These are phyloP conservation scores for Smithornis capensis DNA, from an alignment of 2,113 vertebrate genomes.

Conservation along the genomic window DNA sequence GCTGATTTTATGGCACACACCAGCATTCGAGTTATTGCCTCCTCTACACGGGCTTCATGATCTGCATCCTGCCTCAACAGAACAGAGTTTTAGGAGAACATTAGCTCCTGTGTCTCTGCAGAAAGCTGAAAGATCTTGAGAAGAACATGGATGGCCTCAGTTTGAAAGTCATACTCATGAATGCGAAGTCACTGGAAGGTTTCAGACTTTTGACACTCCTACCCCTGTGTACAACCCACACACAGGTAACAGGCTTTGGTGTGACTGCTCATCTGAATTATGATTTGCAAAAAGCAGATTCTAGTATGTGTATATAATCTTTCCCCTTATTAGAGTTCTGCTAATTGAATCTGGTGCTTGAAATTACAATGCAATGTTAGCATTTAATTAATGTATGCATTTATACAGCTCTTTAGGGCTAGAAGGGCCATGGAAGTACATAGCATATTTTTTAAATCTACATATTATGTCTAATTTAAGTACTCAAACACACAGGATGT, in stretches of 20 bases:
- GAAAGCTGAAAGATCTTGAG: neutral
- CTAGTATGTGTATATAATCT: neutral
- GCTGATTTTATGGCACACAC: slow-evolving; percentile 87
- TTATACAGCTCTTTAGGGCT: slow-evolving; percentile 1
- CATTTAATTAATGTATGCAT: slow-evolving; percentile 14
- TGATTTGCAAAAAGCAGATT: neutral
- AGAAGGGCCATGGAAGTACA: neutral
- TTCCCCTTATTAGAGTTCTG: neutral
- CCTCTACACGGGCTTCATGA: slow-evolving; percentile 84
- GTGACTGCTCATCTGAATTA: neutral
- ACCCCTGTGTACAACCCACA: too few relatives aligned
- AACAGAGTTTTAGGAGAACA: neutral
- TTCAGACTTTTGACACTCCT: neutral
- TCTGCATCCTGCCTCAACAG: slow-evolving; percentile 81
- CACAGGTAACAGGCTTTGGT: neutral
- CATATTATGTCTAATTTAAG: slow-evolving; percentile 3
- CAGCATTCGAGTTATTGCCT: slow-evolving; percentile 86
- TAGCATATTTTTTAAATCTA: neutral
- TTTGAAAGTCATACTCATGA: neutral
- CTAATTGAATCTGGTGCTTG: slow-evolving; percentile 23
- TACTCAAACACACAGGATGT: neutral
- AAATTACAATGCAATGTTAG: slow-evolving; percentile 18
- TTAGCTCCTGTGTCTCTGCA: neutral
- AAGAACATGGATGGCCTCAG: neutral
- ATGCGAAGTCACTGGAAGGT: neutral